Percentiles rank a stretch among this genome's conserved stretches.
Evolutionary conservation across 2,797 vertebrate genomes (phyloP).

Genomic region (Allobates femoralis): DNA sequence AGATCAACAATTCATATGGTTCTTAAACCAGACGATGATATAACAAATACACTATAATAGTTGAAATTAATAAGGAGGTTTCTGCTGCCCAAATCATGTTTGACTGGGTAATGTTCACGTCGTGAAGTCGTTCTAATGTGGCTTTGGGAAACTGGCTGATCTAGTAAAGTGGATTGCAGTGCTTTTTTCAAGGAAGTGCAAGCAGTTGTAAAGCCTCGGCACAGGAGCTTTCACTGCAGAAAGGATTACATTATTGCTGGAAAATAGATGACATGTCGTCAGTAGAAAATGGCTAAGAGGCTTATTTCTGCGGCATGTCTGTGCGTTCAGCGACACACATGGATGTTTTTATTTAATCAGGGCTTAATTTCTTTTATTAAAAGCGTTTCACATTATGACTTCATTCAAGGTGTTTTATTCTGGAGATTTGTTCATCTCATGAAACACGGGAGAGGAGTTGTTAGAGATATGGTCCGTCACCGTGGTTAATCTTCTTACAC

Average conservation of each 20-base stretch:
- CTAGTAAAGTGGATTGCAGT: conserved; percentile 46
- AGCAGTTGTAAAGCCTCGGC: conserved; percentile 21
- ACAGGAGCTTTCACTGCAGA: conserved; percentile 60
- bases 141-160: conserved; percentile 30
- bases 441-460: conserved; percentile 27
- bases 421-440: conserved; percentile 38
- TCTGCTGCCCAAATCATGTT: not conserved
- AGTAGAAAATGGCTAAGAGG: conserved; percentile 45
- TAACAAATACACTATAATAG: not conserved
- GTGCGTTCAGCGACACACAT: conserved; percentile 8
- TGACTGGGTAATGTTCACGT: not conserved
- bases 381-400: conserved; percentile 15
- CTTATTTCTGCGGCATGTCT: conserved; percentile 31
- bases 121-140: not conserved
- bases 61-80: not conserved
- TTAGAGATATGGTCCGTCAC: conserved; percentile 40
- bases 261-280: conserved; percentile 63
- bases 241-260: conserved; percentile 64
- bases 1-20: not conserved
- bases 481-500: conserved; percentile 57
- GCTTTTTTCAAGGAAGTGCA: conserved; percentile 7
- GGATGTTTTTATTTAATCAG: conserved; percentile 30
- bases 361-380: conserved; percentile 43
- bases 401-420: conserved; percentile 27
- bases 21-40: not conserved